Evolutionary conservation across 1,140 invertebrate species (phyloP), one percentile per base, ranked within the genome.

Genomic region (Drosophila sechellia): DNA sequence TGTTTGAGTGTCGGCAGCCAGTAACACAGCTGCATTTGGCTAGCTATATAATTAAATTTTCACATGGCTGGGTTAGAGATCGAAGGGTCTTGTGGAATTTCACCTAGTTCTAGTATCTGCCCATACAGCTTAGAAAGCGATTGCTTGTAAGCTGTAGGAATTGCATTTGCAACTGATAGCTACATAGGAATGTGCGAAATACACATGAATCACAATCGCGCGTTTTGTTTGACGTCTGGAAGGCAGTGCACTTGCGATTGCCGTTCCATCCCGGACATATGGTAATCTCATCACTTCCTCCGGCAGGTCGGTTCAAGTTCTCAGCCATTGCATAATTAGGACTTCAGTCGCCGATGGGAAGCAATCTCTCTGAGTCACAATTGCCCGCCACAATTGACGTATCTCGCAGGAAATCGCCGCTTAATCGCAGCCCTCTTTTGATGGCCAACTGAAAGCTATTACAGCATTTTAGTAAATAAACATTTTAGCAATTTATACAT

Each of bases 381-480:
- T 17, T 17, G 3, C 0, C 6, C 35, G 25, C 17, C 0, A 43
- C 0, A 43, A 53, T 68, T 55, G 42, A 70, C 49, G 65, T 40
- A 55, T 39, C 25, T 68, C 6, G 20, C 45, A 35, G 4, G 8
- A 45, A 70, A 70, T 70, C 64, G 54, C 20, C 20, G 22, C 34
- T 17, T 17, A 31, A 31, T 49, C 25, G 46, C 46, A 49, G 8
- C 8, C n/a, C 1, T 1, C 1, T 1, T 40, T 42, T 70, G 65
- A 71, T 57, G 64, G 68, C 27, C 65, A 71, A 22, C 35, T 57
- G 50, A 70, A 43, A 71, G 50, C 11, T 71, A 71, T 70, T 71
- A 71, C 65, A 57, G n/a, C 68, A 70, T 71, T 25, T 45, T 46
- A 39, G n/a, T 43, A 57, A 13, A 49, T 40, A 57, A 69, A 52